Percentiles rank a stretch among this genome's conserved stretches.
Evolutionary conservation across 2,888 invertebrate genomes (phyloP).

Genomic region (Leucoma salicis): DNA sequence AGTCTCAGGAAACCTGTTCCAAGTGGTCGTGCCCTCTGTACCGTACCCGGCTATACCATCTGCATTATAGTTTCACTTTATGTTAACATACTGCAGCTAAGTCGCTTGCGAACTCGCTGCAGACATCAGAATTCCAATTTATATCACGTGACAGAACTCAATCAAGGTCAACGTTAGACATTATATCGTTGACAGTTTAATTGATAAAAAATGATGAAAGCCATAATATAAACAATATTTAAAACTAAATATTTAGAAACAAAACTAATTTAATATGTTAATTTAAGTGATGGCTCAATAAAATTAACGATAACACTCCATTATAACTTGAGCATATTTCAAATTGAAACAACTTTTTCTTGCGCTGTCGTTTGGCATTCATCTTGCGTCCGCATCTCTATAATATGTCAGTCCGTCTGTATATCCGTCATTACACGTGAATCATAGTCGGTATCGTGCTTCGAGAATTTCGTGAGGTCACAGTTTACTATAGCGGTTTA

Average conservation of each 20-base stretch:
- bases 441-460: constrained; percentile 73
- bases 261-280: constrained; percentile 57
- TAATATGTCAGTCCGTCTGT: constrained; percentile 58
- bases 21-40: constrained; percentile 72
- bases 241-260: constrained; percentile 37
- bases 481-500: constrained; percentile 81
- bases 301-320: constrained; percentile 50
- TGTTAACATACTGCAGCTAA: constrained; percentile 45
- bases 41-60: constrained; percentile 60
- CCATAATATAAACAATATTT: constrained; percentile 37
- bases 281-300: constrained; percentile 56
- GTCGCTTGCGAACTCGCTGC: constrained; percentile 18
- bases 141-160: constrained; percentile 26
- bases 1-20: constrained; percentile 73
- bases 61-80: constrained; percentile 71
- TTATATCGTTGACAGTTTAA: constrained; percentile 49
- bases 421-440: constrained; percentile 74
- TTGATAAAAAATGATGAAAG: constrained; percentile 41
- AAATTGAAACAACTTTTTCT: constrained; percentile 44
- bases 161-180: constrained; percentile 33
- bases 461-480: constrained; percentile 80
- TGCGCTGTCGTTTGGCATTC: constrained; percentile 59
- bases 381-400: constrained; percentile 66
- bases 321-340: constrained; percentile 42
- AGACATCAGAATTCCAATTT: constrained; percentile 16